Conservation (phyloP, 2,888 invertebrate genomes). For the Anthophora plumipes region DNA sequence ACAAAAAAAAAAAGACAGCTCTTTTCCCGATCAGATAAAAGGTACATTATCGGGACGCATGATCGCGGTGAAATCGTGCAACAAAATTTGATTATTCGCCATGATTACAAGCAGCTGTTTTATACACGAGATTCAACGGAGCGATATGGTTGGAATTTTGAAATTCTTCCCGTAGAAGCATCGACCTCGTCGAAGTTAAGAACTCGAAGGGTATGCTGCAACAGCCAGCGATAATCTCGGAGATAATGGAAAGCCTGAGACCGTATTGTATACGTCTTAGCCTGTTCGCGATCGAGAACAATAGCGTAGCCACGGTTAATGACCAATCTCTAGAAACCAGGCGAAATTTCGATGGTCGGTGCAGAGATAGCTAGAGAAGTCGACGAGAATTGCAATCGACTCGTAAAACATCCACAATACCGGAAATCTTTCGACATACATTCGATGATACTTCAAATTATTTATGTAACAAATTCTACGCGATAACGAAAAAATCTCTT, state of each 20-base stretch:
- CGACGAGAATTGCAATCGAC: constrained; percentile 44
- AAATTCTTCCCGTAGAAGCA: constrained; percentile 29
- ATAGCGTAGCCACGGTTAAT: constrained; percentile 75
- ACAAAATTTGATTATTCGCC: constrained; percentile 4
- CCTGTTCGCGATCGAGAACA: constrained; percentile 75
- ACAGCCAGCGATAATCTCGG: constrained; percentile 73
- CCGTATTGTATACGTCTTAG: constrained; percentile 74
- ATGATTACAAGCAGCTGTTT: constrained; percentile 21
- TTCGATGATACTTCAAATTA: neutral
- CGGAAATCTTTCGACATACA: neutral
- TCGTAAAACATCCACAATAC: constrained; percentile 29
- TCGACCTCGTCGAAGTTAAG: constrained; percentile 58
- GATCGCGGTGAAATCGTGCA: neutral
- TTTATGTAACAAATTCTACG: neutral
- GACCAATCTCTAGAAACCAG: constrained; percentile 74
- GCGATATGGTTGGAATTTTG: constrained; percentile 19
- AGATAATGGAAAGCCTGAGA: constrained; percentile 73
- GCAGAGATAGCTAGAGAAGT: constrained; percentile 43
- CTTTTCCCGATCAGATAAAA: neutral
- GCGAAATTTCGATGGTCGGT: constrained; percentile 66
- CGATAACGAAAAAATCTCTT: too few species aligned
- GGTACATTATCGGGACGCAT: neutral
- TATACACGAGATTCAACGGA: constrained; percentile 2
- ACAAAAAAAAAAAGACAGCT: neutral
- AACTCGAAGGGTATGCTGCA: constrained; percentile 46